Evolutionary conservation across 2,797 vertebrate species (phyloP).

Genomic region (Gallinago stenura): DNA sequence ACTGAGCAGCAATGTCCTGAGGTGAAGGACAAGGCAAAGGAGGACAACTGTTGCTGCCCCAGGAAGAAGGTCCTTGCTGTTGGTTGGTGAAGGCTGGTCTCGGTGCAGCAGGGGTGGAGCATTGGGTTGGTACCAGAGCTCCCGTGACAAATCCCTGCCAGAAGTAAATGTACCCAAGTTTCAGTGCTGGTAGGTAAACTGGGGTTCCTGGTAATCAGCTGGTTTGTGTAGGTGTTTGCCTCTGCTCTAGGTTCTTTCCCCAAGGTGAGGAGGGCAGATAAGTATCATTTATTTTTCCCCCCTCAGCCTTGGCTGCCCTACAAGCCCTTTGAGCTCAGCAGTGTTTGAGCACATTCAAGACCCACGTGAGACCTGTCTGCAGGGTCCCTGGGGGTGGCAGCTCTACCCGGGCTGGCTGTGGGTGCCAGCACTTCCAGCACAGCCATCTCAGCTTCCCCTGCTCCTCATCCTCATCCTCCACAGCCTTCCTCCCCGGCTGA

Average conservation of each 20-base stretch:
- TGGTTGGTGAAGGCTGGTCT: not conserved
- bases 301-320: not conserved
- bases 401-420: not conserved
- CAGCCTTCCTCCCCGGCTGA: not conserved
- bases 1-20: not conserved
- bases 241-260: not conserved
- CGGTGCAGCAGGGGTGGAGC: no score
- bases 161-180: not conserved
- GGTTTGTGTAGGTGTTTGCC: not conserved
- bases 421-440: not conserved
- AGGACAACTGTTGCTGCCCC: not conserved
- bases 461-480: not conserved
- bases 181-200: not conserved
- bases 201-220: not conserved
- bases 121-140: not conserved
- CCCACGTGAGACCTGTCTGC: fast-evolving
- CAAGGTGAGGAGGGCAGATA: not conserved
- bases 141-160: not conserved
- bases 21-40: not conserved
- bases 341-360: fast-evolving
- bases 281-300: not conserved
- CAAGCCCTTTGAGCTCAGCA: not conserved
- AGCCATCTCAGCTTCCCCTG: not conserved
- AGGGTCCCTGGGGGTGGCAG: not conserved
- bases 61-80: not conserved